Percentiles rank a stretch among this genome's conserved stretches.
Evolutionary conservation across 2,113 vertebrate species (phyloP).

Genomic region (Quiscalus mexicanus): DNA sequence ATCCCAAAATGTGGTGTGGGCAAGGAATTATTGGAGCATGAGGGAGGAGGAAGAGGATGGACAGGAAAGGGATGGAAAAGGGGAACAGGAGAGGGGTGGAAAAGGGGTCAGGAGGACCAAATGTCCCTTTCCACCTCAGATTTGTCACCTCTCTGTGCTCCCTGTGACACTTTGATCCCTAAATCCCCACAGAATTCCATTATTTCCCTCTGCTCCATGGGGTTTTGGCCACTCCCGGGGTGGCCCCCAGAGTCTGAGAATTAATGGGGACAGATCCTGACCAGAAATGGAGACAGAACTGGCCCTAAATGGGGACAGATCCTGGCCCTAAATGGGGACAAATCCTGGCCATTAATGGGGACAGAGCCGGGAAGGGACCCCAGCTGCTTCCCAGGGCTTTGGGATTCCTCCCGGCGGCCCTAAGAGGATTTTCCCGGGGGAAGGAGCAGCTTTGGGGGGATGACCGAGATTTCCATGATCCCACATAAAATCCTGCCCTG

Average conservation of each 20-base stretch:
- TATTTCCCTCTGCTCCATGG: accelerated
- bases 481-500: background rate
- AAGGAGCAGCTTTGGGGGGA: background rate
- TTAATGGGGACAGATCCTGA: too few species aligned
- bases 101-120: background rate
- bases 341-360: accelerated
- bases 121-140: background rate
- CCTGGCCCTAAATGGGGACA: background rate
- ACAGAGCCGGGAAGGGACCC: background rate
- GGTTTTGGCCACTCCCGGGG: accelerated
- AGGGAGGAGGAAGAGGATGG: background rate
- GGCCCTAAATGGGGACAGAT: background rate
- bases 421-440: background rate
- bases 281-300: too few species aligned
- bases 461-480: background rate
- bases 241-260: background rate
- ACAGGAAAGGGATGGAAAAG: background rate
- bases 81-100: background rate
- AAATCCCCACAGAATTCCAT: background rate
- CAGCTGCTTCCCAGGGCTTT: background rate
- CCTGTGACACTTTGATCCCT: accelerated
- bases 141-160: background rate
- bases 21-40: background rate
- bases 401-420: background rate
- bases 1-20: background rate